Conservation (phyloP, 2,113 vertebrate genomes). For the Pygoscelis antarcticus region DNA sequence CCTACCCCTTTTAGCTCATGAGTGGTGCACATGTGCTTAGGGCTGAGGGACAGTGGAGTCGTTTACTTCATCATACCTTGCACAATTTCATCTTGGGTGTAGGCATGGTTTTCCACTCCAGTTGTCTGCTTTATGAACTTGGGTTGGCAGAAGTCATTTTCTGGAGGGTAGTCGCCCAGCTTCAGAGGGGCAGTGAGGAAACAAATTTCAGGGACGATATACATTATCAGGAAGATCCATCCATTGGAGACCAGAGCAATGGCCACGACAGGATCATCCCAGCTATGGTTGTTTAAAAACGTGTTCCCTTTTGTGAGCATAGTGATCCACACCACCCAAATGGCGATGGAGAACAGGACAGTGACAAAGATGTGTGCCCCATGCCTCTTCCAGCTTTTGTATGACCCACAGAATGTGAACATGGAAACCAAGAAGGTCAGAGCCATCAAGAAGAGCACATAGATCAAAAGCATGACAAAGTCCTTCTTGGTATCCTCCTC, state of each 20-base stretch:
- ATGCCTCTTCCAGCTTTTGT: conserved; percentile 73
- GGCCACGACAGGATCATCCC: conserved; percentile 88
- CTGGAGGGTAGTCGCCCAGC: conserved; percentile 68
- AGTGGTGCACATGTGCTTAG: not conserved
- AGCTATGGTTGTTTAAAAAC: not conserved
- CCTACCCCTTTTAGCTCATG: not conserved
- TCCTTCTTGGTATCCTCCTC: conserved; percentile 67
- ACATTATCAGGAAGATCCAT: conserved; percentile 85
- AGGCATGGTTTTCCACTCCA: conserved; percentile 77
- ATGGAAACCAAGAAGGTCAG: conserved; percentile 74
- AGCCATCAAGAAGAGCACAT: conserved; percentile 84
- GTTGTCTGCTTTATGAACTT: conserved; percentile 68
- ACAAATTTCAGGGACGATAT: conserved; percentile 79
- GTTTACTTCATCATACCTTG: conserved; percentile 61
- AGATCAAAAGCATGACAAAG: conserved; percentile 89
- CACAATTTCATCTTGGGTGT: conserved; percentile 69
- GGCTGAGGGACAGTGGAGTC: not conserved
- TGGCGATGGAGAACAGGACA: conserved; percentile 75
- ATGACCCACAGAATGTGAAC: conserved; percentile 73
- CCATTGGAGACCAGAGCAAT: conserved; percentile 86
- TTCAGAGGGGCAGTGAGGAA: conserved; percentile 76
- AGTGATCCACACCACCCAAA: conserved; percentile 90
- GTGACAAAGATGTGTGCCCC: conserved; percentile 80
- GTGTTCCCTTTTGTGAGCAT: conserved; percentile 80
- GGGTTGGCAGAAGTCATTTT: conserved; percentile 70